A percentile compares a stretch with the other conserved stretches of the same genome.
Conservation (phyloP, 2,113 vertebrate species). For the Corythornis madagascariensis region DNA sequence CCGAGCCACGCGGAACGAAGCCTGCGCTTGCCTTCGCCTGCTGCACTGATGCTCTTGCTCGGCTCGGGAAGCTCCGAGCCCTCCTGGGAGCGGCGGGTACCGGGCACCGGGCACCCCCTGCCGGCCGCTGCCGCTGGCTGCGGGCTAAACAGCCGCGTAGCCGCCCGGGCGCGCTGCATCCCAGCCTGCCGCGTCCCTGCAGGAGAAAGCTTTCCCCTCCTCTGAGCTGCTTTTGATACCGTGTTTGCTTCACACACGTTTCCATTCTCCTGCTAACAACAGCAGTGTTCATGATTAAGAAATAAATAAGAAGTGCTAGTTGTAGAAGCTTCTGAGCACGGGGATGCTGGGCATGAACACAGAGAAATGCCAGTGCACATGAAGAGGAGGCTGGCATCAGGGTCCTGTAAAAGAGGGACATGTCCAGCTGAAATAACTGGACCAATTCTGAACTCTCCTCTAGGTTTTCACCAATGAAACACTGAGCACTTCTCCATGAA, state of each 20-base stretch:
- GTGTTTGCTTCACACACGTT: too few relatives aligned
- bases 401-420: too few relatives aligned
- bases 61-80: too few relatives aligned
- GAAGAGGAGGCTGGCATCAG: neutral
- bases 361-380: accelerated
- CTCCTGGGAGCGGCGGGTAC: too few relatives aligned
- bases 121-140: neutral
- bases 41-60: accelerated
- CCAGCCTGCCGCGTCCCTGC: accelerated
- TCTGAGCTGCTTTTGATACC: neutral
- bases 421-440: neutral
- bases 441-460: neutral
- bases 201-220: too few relatives aligned
- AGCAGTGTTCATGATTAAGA: neutral
- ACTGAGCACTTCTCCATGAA: neutral
- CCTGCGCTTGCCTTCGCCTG: accelerated
- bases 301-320: neutral
- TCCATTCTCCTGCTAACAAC: neutral
- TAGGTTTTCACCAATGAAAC: neutral
- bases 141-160: accelerated
- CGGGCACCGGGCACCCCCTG: neutral
- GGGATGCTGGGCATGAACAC: accelerated
- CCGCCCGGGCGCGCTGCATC: accelerated
- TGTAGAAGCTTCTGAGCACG: neutral
- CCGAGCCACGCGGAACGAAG: too few relatives aligned